Evolutionary conservation across 2,113 vertebrate species (phyloP).

Genomic region (Egretta garzetta): DNA sequence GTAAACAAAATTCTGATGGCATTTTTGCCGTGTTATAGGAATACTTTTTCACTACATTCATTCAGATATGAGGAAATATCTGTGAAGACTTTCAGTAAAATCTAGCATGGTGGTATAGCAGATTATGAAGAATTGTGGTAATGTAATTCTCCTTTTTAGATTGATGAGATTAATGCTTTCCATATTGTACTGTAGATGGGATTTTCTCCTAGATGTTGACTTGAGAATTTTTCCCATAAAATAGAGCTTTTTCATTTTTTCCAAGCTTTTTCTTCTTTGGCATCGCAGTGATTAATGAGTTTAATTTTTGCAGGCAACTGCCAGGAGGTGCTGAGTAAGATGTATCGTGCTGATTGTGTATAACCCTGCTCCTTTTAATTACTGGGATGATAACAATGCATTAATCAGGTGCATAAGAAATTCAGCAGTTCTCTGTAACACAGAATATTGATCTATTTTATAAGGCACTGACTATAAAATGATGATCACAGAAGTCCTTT

Average conservation of each 20-base stretch:
- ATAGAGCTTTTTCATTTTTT: conserved; percentile 45
- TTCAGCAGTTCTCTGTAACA: conserved; percentile 18
- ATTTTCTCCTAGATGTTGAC: conserved; percentile 13
- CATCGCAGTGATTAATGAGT: conserved; percentile 77
- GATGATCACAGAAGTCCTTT: conserved; percentile 18
- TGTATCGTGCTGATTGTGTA: conserved; percentile 63
- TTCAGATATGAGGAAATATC: not conserved
- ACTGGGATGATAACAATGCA: conserved; percentile 65
- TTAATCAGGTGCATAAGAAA: conserved; percentile 66
- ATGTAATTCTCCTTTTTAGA: not conserved
- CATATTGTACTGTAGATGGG: not conserved
- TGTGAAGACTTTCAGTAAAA: not conserved
- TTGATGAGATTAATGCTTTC: not conserved
- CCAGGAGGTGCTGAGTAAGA: conserved; percentile 78
- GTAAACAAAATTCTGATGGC: not conserved
- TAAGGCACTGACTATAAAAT: conserved; percentile 18
- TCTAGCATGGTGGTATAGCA: not conserved
- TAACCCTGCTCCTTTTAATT: conserved; percentile 74
- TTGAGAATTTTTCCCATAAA: conserved; percentile 14
- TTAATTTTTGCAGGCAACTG: conserved; percentile 78
- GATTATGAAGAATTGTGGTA: not conserved
- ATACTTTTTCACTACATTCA: not conserved
- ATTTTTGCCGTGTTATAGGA: not conserved
- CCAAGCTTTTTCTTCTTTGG: conserved; percentile 52
- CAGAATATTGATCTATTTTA: conserved; percentile 54